phyloP scores from a whole-genome alignment of 2,888 invertebrate species.

The Lepidochrysops patricia region DNA sequence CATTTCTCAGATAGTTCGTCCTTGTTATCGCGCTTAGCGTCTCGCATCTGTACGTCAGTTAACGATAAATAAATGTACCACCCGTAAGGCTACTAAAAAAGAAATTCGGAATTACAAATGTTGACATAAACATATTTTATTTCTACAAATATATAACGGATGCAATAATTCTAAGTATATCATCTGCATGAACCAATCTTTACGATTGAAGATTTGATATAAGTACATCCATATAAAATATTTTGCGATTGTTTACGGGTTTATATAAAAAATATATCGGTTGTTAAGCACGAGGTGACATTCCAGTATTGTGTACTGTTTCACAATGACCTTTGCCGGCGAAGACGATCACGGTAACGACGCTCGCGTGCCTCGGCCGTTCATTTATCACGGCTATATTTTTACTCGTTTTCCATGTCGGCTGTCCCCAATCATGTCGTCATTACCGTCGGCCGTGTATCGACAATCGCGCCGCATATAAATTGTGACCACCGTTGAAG shows the following conservation, averaged over 20 bases:
- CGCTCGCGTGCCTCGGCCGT: slow-evolving; percentile 51
- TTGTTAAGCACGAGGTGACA: background rate
- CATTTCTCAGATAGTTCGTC: slow-evolving; percentile 57
- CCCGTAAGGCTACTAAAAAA: slow-evolving; percentile 45
- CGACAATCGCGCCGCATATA: slow-evolving; percentile 55
- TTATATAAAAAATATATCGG: background rate
- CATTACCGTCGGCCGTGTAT: slow-evolving; percentile 62
- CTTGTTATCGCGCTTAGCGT: slow-evolving; percentile 51
- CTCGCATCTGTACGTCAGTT: slow-evolving; percentile 67
- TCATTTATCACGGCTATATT: slow-evolving; percentile 65
- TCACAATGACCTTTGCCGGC: slow-evolving; percentile 28
- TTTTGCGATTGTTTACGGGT: background rate
- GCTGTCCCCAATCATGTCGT: slow-evolving; percentile 68
- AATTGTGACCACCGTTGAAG: slow-evolving; percentile 66
- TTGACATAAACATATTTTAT: background rate
- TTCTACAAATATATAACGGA: background rate
- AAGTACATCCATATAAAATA: background rate
- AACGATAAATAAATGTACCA: slow-evolving; percentile 45
- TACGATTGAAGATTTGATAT: background rate
- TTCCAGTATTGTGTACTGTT: background rate
- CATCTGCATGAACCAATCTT: background rate
- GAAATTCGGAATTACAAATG: background rate
- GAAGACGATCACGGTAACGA: slow-evolving; percentile 41
- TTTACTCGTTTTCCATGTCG: slow-evolving; percentile 66
- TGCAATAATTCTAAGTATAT: background rate